These are phyloP conservation scores for Scytalopus superciliaris DNA, from an alignment of 2,113 vertebrate genomes.

Conservation along the genomic window DNA sequence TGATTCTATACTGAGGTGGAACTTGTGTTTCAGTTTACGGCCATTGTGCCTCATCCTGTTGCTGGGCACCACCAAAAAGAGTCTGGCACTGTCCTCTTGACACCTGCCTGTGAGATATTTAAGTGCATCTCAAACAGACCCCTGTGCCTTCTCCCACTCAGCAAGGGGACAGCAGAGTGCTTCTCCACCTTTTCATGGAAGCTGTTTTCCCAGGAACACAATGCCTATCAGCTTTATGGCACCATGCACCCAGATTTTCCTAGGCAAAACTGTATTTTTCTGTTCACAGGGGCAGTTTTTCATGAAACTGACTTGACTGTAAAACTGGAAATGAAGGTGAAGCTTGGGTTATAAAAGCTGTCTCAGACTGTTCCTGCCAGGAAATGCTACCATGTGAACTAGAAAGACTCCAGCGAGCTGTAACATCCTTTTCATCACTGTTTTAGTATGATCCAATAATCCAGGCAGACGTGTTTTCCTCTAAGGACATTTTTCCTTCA, in stretches of 20 bases:
- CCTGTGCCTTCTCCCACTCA: neutral
- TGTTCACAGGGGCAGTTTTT: neutral
- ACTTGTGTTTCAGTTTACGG: neutral
- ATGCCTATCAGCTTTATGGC: neutral
- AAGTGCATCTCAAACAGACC: neutral
- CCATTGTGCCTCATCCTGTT: fast-evolving
- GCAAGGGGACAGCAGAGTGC: neutral
- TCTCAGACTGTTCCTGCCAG: neutral
- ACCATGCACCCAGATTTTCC: neutral
- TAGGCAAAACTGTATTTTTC: neutral
- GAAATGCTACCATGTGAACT: neutral
- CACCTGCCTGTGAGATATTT: neutral
- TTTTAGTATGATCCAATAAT: neutral
- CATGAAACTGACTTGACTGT: neutral
- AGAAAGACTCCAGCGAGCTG: neutral
- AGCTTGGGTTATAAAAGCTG: neutral
- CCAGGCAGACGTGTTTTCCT: neutral
- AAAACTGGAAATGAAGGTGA: neutral
- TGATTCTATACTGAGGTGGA: neutral
- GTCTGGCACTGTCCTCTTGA: neutral
- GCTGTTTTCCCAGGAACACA: neutral
- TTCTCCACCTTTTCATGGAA: neutral
- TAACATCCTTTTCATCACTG: neutral
- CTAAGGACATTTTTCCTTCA: neutral
- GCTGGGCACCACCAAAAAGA: fast-evolving